Conservation (phyloP, 2,797 vertebrate species). For the Hydrocynus forskahlii region DNA sequence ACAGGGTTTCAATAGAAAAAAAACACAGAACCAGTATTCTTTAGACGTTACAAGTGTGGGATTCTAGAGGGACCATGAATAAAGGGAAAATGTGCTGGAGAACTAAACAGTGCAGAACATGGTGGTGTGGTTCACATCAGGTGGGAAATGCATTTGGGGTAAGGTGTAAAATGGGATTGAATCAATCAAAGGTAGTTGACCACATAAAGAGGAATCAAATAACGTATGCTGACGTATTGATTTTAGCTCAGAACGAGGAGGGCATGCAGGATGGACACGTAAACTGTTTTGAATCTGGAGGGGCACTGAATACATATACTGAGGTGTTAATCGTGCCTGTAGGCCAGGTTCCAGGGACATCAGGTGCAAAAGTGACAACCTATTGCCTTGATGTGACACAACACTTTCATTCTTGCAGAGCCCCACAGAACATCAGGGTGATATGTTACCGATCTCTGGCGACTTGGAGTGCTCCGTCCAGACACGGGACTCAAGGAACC, state of each 20-base stretch:
- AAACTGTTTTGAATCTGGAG: conserved; percentile 51
- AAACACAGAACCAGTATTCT: conserved; percentile 83
- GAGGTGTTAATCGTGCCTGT: conserved; percentile 68
- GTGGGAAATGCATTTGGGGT: conserved; percentile 71
- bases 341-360: conserved; percentile 67
- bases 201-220: conserved; percentile 62
- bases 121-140: conserved; percentile 68
- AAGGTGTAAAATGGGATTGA: conserved; percentile 70
- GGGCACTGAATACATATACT: conserved; percentile 62
- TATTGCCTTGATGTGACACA: conserved; percentile 55
- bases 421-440: conserved; percentile 41
- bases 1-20: neutral
- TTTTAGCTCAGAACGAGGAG: conserved; percentile 65
- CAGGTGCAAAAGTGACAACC: conserved; percentile 61
- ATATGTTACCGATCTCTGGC: conserved; percentile 88
- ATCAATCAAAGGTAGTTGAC: conserved; percentile 69
- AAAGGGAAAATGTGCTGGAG: conserved; percentile 57
- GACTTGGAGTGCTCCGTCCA: conserved; percentile 85
- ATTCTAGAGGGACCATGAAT: conserved; percentile 78
- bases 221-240: conserved; percentile 44
- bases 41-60: conserved; percentile 76
- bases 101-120: conserved; percentile 67
- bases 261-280: conserved; percentile 63
- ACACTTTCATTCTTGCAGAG: conserved; percentile 54
- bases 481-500: conserved; percentile 94